Base-by-base conservation (phyloP, 2,888 invertebrate genomes). In the Rhamnusium bicolor region DNA sequence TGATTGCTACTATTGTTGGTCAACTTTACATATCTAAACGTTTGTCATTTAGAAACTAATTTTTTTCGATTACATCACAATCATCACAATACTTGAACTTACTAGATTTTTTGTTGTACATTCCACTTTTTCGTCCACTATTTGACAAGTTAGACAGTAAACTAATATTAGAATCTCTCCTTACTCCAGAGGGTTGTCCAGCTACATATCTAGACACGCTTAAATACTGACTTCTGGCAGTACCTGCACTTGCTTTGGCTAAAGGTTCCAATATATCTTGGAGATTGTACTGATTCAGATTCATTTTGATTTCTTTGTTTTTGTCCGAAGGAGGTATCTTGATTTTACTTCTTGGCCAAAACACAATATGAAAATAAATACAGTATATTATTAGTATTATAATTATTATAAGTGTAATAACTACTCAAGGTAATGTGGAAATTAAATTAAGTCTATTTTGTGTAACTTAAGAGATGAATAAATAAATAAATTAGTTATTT, bases 141-240 rank as follows among this genome's bases (percentile, higher is more conserved):
- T 80, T 80, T 3, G 80, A 73, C 69, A 79, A 74, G 54, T 79
- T 79, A 14, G 81, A 82, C 47, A 84, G 71, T 24, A 83, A 73
- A 75, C 80, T 85, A 58, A 84, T 74, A 65, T 82, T 83, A 0
- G 84, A 82, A 68, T 86, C 85, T 67, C 84, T 81, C 69, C 85
- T 81, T 6, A 82, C 76, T 24, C 82, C 84, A 4, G 86, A 82
- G 14, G 87, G 84, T 78, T 87, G 87, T 73, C 95, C 95, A 74
- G 94, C 93, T 79, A 95, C 92, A 87, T 95, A 96, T 83, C 96
- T 91, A 79, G 95, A 92, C 77, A 95, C 93, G 78, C 92, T 92
- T 77, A 96, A 88, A 88, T 96, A 96, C 47, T 77, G 79, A 82
- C 94, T 94, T 80, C 95, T 95, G 2, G 93, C 93, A 18, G 85